Evolutionary conservation across 2,888 invertebrate species (phyloP), one percentile per base, ranked within the genome.

Genomic region (Ophraella communa): DNA sequence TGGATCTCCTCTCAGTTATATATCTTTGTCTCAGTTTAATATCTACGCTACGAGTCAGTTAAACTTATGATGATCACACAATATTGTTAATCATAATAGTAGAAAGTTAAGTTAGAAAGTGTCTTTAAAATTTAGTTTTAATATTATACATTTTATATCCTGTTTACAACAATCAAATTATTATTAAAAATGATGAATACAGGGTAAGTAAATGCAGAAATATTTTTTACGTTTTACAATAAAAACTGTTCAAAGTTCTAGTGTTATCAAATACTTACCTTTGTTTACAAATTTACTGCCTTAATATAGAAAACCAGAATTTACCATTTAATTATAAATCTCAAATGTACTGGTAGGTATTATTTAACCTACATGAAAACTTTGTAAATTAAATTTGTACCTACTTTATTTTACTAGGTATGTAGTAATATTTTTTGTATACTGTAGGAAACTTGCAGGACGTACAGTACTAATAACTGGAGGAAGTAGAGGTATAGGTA

Each of bases 401-500:
- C n/a, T n/a, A n/a, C n/a, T n/a, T n/a, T n/a, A n/a, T n/a, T n/a
- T n/a, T n/a, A n/a, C n/a, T n/a, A n/a, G n/a, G n/a, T n/a, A n/a
- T n/a, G n/a, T n/a, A n/a, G n/a, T n/a, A n/a, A n/a, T n/a, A n/a
- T n/a, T n/a, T n/a, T n/a, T n/a, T n/a, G n/a, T n/a, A n/a, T n/a
- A n/a, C n/a, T n/a, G n/a, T 17, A 89, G 91, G 59, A 89, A 89
- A 82, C 83, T 93, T 71, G 94, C 94, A 70, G 97, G 97, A 1
- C 90, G 91, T 71, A 98, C 98, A 1, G 83, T 96, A 60, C 96
- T 98, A 77, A 94, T 98, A 71, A 96, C 97, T 24, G 98, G 98
- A 47, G 98, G 95, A 14, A 96, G 96, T 58, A 87, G 98, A 74
- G 98, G 98, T 24, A 98, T 98, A 77, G 98, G 98, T 0, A 94